Evolutionary conservation across 2,888 invertebrate species (phyloP).

Genomic region (Pelosia muscerda): DNA sequence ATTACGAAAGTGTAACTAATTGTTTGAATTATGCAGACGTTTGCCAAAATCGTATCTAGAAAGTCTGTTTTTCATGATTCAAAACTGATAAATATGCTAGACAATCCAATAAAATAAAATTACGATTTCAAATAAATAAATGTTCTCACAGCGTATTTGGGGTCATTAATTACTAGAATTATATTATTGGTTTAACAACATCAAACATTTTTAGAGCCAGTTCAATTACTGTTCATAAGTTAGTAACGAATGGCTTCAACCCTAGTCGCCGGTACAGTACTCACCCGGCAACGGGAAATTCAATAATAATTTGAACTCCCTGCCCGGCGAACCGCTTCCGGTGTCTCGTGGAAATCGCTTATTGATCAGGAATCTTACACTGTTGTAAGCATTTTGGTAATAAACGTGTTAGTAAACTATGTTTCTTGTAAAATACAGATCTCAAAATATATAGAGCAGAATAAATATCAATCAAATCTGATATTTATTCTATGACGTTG

Average conservation of each 20-base stretch:
- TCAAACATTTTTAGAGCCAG: neutral
- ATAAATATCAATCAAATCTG: no score
- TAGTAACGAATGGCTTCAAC: slow-evolving; percentile 54
- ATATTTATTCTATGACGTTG: no score
- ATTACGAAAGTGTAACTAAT: no score
- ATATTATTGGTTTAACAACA: neutral
- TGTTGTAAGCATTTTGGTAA: slow-evolving; percentile 25
- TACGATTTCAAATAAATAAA: neutral
- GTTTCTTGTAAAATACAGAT: neutral
- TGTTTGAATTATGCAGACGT: no score
- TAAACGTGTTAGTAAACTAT: neutral
- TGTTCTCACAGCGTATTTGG: no score
- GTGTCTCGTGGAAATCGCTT: slow-evolving; percentile 76
- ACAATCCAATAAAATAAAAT: neutral
- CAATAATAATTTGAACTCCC: slow-evolving; percentile 80
- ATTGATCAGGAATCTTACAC: slow-evolving; percentile 74
- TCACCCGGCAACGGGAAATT: slow-evolving; percentile 73
- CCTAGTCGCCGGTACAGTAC: slow-evolving; percentile 42
- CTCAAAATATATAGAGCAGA: neutral
- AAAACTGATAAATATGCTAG: no score
- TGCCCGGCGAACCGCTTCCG: slow-evolving; percentile 79
- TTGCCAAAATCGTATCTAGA: no score
- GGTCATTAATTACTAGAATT: neutral
- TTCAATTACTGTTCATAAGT: slow-evolving; percentile 34
- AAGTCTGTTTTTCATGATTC: no score